Base-by-base conservation (phyloP, 1,140 invertebrate species). In the Zaprionus lachaisei region DNA sequence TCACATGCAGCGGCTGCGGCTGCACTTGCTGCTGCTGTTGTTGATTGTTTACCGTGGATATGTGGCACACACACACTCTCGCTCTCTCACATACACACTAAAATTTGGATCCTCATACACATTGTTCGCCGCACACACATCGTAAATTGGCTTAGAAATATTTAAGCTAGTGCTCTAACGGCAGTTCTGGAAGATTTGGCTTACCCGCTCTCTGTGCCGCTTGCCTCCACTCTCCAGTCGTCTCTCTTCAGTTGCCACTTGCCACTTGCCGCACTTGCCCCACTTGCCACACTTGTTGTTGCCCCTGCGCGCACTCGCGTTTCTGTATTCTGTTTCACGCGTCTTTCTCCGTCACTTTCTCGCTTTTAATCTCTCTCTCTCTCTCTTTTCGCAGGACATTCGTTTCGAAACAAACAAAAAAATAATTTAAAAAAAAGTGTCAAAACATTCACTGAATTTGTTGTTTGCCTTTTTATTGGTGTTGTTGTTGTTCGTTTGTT, bases 171-270 rank as follows among this genome's bases (percentile, higher is more conserved):
- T 28, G 11, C 47, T 54, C 54, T 75, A 75, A 64, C 60, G 72
- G 72, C n/a, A 57, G 11, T 62, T 70, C 22, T 74, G 38, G 24
- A 70, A 70, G 58, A 51, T 69, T 76, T 76, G 61, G 55, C 73
- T 76, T 76, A 76, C 73, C 72, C 47, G 62, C 28, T 72, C 26
- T 14, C 14, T 38, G 54, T 55, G 14, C 17, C 22, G 28, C 37
- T 38, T 17, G 11, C 12, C 20, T 1, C 20, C 41, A 0, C 26
- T 9, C 38, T 34, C 20, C 20, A 24, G 17, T 12, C 15, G 28
- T 1, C n/a, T 17, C 41, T 44, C 41, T 44, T 15, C 38, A 7
- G 38, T n/a, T 14, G n/a, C 22, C 55, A 17, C 9, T 17, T 55
- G 14, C 22, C 15, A 14, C 34, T n/a, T 41, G 41, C 61, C 31